phyloP scores from a whole-genome alignment of 2,888 invertebrate genomes.

The Spilosoma lubricipeda region DNA sequence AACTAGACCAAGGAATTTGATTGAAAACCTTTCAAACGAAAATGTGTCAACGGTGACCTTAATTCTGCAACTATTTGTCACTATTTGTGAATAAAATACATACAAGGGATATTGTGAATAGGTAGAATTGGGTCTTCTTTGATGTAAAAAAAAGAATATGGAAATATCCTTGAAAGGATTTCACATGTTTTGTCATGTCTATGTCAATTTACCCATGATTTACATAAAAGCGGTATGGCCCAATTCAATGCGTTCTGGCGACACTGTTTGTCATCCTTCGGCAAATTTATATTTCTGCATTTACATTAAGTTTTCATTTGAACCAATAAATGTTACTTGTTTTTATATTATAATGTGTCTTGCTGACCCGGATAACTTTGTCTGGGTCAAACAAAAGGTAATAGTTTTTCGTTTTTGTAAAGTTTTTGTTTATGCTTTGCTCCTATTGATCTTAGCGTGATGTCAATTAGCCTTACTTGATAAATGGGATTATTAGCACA shows the following conservation, averaged over 20 bases:
- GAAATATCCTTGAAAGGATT: conserved; percentile 12
- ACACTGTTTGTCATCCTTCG: conserved; percentile 7
- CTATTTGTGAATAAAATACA: neutral
- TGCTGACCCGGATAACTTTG: too few relatives aligned
- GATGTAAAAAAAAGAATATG: conserved; percentile 17
- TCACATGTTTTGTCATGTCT: conserved; percentile 9
- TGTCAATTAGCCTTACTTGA: too few relatives aligned
- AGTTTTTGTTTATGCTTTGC: too few relatives aligned
- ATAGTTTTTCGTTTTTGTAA: too few relatives aligned
- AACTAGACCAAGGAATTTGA: neutral
- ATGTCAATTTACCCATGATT: conserved; percentile 13
- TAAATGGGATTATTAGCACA: too few relatives aligned
- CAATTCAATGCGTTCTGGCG: neutral
- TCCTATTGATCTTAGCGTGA: too few relatives aligned
- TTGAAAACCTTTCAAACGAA: neutral
- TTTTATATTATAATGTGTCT: neutral
- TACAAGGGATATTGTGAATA: conserved; percentile 5
- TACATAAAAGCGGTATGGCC: conserved; percentile 16
- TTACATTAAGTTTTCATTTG: too few relatives aligned
- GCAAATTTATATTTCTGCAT: neutral
- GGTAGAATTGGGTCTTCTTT: conserved; percentile 3
- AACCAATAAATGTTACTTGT: neutral
- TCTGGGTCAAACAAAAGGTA: too few relatives aligned
- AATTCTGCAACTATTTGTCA: neutral
- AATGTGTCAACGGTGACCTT: neutral